Evolutionary conservation across 2,113 vertebrate genomes (phyloP).

Genomic region (Plecotus auritus): DNA sequence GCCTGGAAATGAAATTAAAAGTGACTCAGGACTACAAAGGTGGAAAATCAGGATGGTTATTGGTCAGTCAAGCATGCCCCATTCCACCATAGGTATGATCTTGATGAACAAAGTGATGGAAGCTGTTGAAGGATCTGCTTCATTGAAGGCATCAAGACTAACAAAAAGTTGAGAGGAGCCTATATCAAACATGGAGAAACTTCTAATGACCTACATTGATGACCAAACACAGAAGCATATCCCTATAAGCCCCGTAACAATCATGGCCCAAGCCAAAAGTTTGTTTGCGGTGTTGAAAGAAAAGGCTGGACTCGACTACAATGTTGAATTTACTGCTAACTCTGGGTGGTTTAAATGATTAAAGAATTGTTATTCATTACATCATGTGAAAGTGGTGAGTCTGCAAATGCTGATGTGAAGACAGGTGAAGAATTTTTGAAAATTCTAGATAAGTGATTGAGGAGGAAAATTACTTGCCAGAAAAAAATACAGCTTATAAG

Average conservation of each 20-base stretch:
- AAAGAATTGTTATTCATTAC: background rate
- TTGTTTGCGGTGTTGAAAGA: background rate
- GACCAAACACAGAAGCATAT: background rate
- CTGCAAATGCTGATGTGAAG: background rate
- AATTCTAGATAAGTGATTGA: background rate
- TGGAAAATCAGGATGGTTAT: background rate
- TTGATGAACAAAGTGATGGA: background rate
- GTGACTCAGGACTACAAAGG: background rate
- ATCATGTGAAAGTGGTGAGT: background rate
- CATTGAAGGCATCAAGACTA: background rate
- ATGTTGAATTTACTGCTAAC: background rate
- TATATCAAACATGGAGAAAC: background rate
- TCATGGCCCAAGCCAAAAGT: background rate
- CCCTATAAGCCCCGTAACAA: background rate
- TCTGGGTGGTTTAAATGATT: background rate
- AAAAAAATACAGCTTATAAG: background rate
- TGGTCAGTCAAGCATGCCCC: background rate
- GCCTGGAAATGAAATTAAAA: background rate
- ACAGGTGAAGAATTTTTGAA: background rate
- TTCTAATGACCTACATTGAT: background rate
- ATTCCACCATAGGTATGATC: background rate
- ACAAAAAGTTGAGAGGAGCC: background rate
- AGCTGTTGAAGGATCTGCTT: background rate
- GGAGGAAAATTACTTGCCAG: background rate
- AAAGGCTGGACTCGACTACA: background rate